A percentile compares a stretch with the other conserved stretches of the same genome.
Conservation (phyloP, 2,888 invertebrate species). For the Euplexia lucipara region DNA sequence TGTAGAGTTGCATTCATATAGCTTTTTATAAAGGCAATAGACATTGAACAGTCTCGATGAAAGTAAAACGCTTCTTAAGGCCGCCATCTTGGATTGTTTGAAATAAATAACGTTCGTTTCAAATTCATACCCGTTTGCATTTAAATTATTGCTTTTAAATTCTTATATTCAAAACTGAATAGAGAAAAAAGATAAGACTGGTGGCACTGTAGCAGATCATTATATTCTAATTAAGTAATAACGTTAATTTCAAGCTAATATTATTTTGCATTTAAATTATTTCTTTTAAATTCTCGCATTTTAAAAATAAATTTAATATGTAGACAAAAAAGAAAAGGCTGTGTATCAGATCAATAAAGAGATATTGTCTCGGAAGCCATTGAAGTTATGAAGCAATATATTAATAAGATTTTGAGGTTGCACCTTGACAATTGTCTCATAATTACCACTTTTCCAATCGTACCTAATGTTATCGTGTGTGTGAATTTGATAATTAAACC, state of each 20-base stretch:
- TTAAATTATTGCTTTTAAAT: conserved; percentile 3
- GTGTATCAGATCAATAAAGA: background rate
- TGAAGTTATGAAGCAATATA: background rate
- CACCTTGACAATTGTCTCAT: too few species aligned
- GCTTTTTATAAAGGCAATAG: conserved; percentile 30
- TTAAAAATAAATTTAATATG: too few species aligned
- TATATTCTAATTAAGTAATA: too few species aligned
- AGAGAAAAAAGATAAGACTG: too few species aligned
- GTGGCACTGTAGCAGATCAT: background rate
- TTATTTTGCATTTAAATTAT: conserved; percentile 16
- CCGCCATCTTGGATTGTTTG: conserved; percentile 16
- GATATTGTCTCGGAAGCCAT: background rate
- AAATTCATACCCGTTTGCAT: conserved; percentile 23
- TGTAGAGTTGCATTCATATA: conserved; percentile 51
- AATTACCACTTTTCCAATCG: too few species aligned
- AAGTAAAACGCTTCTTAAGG: background rate
- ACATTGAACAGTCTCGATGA: conserved; percentile 2
- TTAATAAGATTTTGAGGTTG: background rate
- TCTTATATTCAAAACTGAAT: too few species aligned
- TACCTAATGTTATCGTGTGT: too few species aligned
- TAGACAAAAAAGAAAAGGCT: too few species aligned
- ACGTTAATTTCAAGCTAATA: too few species aligned
- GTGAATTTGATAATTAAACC: background rate
- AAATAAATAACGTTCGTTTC: too few species aligned
- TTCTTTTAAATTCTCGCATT: too few species aligned